A percentile compares a stretch with the other conserved stretches of the same genome.
Evolutionary conservation across 2,888 invertebrate genomes (phyloP).

Genomic region (Volucella bombylans): DNA sequence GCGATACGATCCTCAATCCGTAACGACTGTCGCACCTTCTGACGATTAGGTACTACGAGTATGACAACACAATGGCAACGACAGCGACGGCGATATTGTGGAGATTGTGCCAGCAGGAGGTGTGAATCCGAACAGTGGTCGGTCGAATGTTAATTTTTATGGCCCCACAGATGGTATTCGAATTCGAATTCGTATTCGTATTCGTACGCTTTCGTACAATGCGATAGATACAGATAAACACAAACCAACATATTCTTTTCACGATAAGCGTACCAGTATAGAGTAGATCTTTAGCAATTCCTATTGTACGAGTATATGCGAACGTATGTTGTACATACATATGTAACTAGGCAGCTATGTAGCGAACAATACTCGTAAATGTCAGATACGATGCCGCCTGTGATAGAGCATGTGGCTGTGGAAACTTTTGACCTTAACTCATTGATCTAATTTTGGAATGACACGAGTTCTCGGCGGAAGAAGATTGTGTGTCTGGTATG

Average conservation of each 20-base stretch:
- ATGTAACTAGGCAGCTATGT: too few species aligned
- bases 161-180: conserved; percentile 34
- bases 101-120: conserved; percentile 21
- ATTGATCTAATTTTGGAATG: conserved; percentile 72
- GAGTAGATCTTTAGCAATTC: too few species aligned
- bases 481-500: conserved; percentile 60
- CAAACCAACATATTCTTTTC: not conserved
- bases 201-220: too few species aligned
- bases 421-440: conserved; percentile 73
- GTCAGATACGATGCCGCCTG: conserved; percentile 6
- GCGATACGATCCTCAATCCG: conserved; percentile 6
- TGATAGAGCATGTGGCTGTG: conserved; percentile 54
- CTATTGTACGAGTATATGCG: too few species aligned
- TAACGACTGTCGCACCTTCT: not conserved
- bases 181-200: too few species aligned
- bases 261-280: conserved; percentile 41
- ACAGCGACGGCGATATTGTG: not conserved
- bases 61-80: not conserved
- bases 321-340: too few species aligned
- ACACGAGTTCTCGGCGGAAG: conserved; percentile 65
- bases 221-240: conserved; percentile 1
- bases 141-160: conserved; percentile 38
- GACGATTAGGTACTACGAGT: too few species aligned
- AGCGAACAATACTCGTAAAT: too few species aligned
- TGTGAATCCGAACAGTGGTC: conserved; percentile 45